A percentile compares a stretch with the other conserved stretches of the same genome.
phyloP scores from a whole-genome alignment of 2,113 vertebrate genomes.

The rat (Rattus norvegicus) region GRCr8 NC_086032.1:53840001-53840500 shows the following conservation, averaged over 20 bases:
- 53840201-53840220: not conserved
- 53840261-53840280: not conserved
- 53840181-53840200: not conserved
- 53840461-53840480: not conserved
- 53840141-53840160: not conserved
- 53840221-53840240: not conserved
- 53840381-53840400: not conserved
- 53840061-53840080: conserved; percentile 11
- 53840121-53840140: not conserved
- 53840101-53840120: not conserved
- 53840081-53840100: conserved; percentile 1
- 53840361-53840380: not conserved
- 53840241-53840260: not conserved
- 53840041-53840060: conserved; percentile 13
- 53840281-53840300: not conserved
- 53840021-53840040: conserved; percentile 38
- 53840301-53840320: not conserved
- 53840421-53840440: no score
- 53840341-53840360: not conserved
- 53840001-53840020: conserved; percentile 11
- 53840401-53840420: not conserved
- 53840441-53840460: not conserved
- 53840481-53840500: not conserved
- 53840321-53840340: not conserved
- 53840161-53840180: not conserved